phyloP scores from a whole-genome alignment of 2,113 vertebrate genomes.

The Ciconia boyciana region DNA sequence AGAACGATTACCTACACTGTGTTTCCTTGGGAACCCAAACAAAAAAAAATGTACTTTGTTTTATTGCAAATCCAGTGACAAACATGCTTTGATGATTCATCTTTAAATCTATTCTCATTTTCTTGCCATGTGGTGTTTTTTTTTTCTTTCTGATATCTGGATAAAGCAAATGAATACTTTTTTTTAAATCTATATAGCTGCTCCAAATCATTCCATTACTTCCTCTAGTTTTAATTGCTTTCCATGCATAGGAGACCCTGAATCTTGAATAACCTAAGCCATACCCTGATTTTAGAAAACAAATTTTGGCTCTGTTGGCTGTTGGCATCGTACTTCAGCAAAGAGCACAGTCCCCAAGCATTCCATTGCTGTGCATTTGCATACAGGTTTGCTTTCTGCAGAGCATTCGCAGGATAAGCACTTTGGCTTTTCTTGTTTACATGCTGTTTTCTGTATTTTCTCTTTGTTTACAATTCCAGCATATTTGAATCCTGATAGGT shows the following conservation, averaged over 20 bases:
- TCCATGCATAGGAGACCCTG: background rate
- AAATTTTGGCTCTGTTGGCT: background rate
- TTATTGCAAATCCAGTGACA: background rate
- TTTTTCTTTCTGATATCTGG: background rate
- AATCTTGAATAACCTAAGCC: background rate
- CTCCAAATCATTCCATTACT: background rate
- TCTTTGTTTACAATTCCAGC: conserved; percentile 13
- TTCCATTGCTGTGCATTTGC: conserved; percentile 7
- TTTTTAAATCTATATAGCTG: background rate
- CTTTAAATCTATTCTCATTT: background rate
- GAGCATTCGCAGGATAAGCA: background rate
- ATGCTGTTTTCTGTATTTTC: conserved; percentile 17
- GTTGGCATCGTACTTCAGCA: background rate
- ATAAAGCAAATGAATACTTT: background rate
- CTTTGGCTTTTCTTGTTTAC: conserved; percentile 7
- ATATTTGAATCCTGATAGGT: conserved; percentile 3
- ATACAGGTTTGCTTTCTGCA: conserved; percentile 11
- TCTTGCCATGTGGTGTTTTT: background rate
- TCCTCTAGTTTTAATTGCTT: background rate
- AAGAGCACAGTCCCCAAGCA: background rate
- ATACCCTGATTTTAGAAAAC: conserved; percentile 31
- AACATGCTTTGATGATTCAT: background rate
- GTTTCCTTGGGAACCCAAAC: conserved; percentile 2
- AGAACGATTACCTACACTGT: background rate
- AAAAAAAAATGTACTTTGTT: background rate